Evolutionary conservation across 53 echinoderm and acorn worm species (phyloP).

Genomic region (Arbacia lixula): DNA sequence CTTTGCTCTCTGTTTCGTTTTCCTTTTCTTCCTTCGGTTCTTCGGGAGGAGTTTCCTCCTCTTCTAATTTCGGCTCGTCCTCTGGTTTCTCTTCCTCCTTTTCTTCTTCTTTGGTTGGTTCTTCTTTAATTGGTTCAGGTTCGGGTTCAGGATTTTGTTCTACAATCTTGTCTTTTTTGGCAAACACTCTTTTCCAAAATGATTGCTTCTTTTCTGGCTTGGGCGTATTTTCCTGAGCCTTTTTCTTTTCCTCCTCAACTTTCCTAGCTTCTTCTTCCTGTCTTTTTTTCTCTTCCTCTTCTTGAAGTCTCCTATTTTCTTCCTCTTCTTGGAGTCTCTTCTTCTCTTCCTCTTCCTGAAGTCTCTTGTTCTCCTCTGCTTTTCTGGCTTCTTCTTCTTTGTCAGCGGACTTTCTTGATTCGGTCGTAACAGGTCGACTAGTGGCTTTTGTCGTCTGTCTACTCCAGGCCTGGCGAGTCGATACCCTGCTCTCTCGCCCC

Average conservation of each 20-base stretch:
- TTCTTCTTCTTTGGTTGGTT: constrained; percentile 26
- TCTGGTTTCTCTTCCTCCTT: constrained; percentile 37
- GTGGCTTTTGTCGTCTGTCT: constrained; percentile 3
- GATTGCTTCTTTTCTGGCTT: constrained; percentile 9
- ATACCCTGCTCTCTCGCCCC: constrained; percentile 19
- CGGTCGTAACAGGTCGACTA: constrained; percentile 53
- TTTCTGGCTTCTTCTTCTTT: neutral
- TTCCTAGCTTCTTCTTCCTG: constrained; percentile 35
- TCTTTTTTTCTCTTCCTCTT: constrained; percentile 19
- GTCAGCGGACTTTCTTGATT: neutral
- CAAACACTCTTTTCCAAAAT: neutral
- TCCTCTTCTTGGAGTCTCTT: constrained; percentile 8
- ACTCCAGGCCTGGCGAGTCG: constrained; percentile 44
- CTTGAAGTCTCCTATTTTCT: constrained; percentile 17
- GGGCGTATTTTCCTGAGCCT: constrained; percentile 1
- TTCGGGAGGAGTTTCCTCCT: neutral
- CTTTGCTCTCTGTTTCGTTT: neutral
- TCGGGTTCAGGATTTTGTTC: neutral
- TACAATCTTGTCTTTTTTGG: neutral
- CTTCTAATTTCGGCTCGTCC: constrained; percentile 4
- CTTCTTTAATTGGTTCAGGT: constrained; percentile 26
- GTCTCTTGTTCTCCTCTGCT: constrained; percentile 11
- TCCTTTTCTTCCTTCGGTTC: constrained; percentile 10
- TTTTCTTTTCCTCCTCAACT: constrained; percentile 22
- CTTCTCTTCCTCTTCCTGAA: neutral